Percentiles rank a stretch among this genome's conserved stretches.
Evolutionary conservation across 2,113 vertebrate genomes (phyloP).

Genomic region (Oryzias curvinotus): DNA sequence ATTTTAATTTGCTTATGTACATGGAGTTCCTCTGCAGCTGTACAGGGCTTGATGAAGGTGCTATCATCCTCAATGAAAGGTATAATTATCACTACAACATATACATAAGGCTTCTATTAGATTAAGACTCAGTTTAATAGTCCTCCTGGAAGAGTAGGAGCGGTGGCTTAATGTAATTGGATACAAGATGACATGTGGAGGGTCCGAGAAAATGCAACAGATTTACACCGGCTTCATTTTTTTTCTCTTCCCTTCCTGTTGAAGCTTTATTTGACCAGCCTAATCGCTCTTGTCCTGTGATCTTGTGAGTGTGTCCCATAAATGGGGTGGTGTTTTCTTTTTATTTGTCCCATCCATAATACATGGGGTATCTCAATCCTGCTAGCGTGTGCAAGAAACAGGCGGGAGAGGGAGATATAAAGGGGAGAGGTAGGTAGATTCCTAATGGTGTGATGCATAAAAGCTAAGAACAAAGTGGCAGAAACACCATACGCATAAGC

Average conservation of each 20-base stretch:
- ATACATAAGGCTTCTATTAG: conserved; percentile 66
- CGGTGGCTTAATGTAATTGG: conserved; percentile 67
- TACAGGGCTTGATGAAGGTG: conserved; percentile 67
- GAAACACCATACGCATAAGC: conserved; percentile 69
- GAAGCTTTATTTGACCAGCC: conserved; percentile 67
- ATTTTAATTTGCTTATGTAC: conserved; percentile 58
- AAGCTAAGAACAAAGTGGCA: conserved; percentile 69
- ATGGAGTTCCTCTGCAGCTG: conserved; percentile 41
- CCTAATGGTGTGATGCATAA: conserved; percentile 67
- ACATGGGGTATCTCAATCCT: conserved; percentile 74
- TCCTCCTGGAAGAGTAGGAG: conserved; percentile 54
- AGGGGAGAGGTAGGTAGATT: conserved; percentile 45
- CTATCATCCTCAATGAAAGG: conserved; percentile 66
- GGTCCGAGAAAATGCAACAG: conserved; percentile 43
- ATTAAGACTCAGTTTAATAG: conserved; percentile 70
- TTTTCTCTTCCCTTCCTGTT: background rate
- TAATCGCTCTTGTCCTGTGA: conserved; percentile 70
- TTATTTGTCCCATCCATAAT: conserved; percentile 76
- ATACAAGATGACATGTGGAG: conserved; percentile 50
- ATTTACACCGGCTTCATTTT: conserved; percentile 35
- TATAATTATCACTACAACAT: conserved; percentile 71
- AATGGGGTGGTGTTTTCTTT: conserved; percentile 64
- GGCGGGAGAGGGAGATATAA: conserved; percentile 15
- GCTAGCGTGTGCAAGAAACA: conserved; percentile 65
- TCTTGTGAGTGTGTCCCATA: conserved; percentile 72